Evolutionary conservation across 2,113 vertebrate species (phyloP).

Genomic region (Bambusicola thoracicus): DNA sequence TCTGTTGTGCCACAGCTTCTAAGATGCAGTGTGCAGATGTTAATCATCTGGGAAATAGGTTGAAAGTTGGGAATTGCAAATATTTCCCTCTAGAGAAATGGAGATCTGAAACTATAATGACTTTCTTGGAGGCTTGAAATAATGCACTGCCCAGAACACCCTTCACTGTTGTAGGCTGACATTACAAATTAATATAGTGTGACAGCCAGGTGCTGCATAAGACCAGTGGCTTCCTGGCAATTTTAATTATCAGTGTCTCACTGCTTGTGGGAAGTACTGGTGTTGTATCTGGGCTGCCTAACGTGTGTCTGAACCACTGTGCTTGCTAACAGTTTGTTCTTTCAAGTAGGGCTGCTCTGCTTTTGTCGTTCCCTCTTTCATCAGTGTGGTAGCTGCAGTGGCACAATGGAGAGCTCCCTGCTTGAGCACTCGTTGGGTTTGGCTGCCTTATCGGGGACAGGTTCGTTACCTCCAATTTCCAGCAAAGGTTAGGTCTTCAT

Average conservation of each 20-base stretch:
- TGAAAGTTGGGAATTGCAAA: neutral
- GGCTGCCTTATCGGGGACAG: fast-evolving
- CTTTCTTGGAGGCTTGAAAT: neutral
- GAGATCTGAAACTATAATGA: neutral
- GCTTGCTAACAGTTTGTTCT: neutral
- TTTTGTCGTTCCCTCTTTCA: neutral
- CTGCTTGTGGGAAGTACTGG: neutral
- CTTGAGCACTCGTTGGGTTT: neutral
- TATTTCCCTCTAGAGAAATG: neutral
- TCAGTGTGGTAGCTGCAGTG: fast-evolving
- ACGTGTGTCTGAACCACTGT: neutral
- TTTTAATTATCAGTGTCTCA: fast-evolving
- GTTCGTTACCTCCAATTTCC: neutral
- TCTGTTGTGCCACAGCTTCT: neutral
- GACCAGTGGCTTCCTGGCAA: fast-evolving
- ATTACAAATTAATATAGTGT: neutral
- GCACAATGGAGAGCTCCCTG: neutral
- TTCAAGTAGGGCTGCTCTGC: neutral
- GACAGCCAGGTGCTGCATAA: neutral
- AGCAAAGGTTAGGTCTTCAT: neutral
- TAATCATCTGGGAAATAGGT: neutral
- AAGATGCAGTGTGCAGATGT: neutral
- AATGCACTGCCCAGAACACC: neutral
- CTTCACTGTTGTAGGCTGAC: neutral
- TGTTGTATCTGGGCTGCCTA: neutral